A percentile compares a stretch with the other conserved stretches of the same genome.
Conservation (phyloP, 2,797 vertebrate species). For the Syngnathus acus region DNA sequence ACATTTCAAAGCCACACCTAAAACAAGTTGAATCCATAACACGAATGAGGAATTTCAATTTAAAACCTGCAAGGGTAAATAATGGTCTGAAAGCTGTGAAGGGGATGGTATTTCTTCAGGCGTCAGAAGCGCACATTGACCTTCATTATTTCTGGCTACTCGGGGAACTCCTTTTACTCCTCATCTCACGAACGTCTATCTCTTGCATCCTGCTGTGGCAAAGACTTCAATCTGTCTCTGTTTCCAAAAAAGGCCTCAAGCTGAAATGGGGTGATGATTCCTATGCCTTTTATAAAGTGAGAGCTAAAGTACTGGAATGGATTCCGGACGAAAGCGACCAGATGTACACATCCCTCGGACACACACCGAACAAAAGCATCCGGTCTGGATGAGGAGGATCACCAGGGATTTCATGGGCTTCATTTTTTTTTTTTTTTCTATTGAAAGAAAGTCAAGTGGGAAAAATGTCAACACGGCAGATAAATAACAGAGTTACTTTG, state of each 20-base stretch:
- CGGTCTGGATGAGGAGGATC: no score
- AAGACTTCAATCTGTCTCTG: neutral
- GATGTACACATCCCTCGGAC: no score
- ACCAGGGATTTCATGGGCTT: no score
- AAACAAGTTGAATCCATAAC: neutral
- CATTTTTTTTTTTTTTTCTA: no score
- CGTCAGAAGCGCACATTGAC: slow-evolving; percentile 11
- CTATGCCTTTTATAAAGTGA: neutral
- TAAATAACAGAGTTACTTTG: no score
- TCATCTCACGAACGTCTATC: neutral
- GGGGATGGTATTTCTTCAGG: neutral
- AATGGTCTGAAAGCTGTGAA: neutral
- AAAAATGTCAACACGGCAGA: no score
- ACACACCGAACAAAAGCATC: no score
- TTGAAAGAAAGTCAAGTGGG: no score
- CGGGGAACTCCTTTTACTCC: neutral
- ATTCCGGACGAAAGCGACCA: neutral
- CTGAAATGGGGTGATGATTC: neutral
- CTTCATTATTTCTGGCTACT: slow-evolving; percentile 22
- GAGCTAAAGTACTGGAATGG: neutral
- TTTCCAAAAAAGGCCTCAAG: neutral
- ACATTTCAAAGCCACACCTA: no score
- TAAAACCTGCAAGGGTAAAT: neutral
- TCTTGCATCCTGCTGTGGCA: neutral
- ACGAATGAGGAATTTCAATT: neutral